Conservation (phyloP, 2,113 vertebrate genomes). For the Anhinga anhinga region DNA sequence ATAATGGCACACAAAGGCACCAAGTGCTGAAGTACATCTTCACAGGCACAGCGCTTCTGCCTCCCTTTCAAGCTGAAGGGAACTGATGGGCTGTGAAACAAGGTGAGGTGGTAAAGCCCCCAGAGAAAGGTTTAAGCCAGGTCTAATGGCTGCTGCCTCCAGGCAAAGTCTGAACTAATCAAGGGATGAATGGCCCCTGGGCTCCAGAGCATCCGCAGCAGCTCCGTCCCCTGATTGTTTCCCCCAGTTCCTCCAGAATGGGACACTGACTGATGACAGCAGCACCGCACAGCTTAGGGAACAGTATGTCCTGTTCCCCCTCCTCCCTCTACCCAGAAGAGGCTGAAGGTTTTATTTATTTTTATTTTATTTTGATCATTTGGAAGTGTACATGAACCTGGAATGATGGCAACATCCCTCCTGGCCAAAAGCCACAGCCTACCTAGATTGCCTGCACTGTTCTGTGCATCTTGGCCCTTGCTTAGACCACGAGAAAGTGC, state of each 20-base stretch:
- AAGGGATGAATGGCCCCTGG: not conserved
- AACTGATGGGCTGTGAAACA: not conserved
- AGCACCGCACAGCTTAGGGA: not conserved
- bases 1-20: fast-evolving
- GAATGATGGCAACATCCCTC: not conserved
- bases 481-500: not conserved
- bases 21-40: not conserved
- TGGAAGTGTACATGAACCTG: not conserved
- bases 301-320: not conserved
- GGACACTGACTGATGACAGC: not conserved
- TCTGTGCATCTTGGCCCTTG: fast-evolving
- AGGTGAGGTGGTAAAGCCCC: not conserved
- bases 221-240: not conserved
- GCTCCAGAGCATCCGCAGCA: fast-evolving
- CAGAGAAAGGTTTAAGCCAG: not conserved
- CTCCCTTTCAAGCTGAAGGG: not conserved
- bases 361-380: not conserved
- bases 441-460: fast-evolving
- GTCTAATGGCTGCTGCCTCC: not conserved
- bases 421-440: not conserved
- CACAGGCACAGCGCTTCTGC: not conserved
- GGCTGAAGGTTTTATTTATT: not conserved
- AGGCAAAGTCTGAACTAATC: not conserved
- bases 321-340: not conserved
- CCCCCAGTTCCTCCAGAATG: not conserved